Conservation (phyloP, 2,113 vertebrate genomes). For the Macaca nemestrina region DNA sequence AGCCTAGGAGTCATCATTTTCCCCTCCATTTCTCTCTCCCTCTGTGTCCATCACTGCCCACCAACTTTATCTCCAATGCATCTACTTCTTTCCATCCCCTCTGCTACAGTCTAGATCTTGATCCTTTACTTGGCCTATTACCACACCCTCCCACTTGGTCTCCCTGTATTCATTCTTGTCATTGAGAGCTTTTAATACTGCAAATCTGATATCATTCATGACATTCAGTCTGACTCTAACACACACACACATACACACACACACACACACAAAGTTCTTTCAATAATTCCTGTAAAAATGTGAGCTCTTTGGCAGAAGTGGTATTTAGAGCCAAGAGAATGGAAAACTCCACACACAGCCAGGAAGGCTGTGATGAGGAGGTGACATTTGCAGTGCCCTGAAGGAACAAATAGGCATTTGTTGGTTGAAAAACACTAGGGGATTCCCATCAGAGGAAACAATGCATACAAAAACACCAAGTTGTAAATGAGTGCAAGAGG, state of each 20-base stretch:
- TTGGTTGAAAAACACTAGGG: background rate
- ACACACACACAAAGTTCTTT: background rate
- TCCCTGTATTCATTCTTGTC: background rate
- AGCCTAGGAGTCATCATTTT: background rate
- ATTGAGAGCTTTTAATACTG: background rate
- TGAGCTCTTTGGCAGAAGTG: background rate
- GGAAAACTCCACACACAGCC: background rate
- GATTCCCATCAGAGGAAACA: slow-evolving; percentile 7
- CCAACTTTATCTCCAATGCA: background rate
- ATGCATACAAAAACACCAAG: background rate
- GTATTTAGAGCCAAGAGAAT: background rate
- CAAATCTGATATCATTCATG: background rate
- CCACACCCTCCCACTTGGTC: background rate
- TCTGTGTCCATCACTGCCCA: background rate
- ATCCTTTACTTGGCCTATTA: background rate
- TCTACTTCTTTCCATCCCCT: background rate
- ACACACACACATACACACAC: background rate
- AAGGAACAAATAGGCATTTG: background rate
- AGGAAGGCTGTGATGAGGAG: background rate
- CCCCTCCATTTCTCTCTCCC: background rate
- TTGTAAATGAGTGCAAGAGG: background rate
- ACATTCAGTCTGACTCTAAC: background rate
- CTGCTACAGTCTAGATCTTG: background rate
- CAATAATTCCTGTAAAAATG: background rate
- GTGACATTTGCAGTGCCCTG: background rate